Conservation (phyloP, 2,113 vertebrate genomes). For the Ancistrus triradiatus region DNA sequence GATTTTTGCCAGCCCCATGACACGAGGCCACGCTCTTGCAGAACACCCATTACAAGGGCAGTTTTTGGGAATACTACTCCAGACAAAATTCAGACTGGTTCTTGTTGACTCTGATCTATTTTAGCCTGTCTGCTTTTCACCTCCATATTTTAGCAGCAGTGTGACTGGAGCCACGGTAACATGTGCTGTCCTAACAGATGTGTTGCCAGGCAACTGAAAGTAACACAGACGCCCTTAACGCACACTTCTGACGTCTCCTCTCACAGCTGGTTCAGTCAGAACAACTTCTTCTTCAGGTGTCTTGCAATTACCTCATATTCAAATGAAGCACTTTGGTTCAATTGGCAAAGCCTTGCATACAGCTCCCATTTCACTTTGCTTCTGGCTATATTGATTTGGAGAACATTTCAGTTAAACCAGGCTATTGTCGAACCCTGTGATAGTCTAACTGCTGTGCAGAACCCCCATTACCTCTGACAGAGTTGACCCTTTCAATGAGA, state of each 20-base stretch:
- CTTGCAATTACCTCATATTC: no score
- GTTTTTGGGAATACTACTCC: conserved; percentile 24
- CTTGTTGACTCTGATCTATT: conserved; percentile 8
- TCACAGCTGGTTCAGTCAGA: conserved; percentile 37
- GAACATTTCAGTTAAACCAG: no score
- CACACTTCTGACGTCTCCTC: conserved; percentile 26
- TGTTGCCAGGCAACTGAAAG: conserved; percentile 53
- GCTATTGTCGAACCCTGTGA: no score
- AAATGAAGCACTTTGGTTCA: no score
- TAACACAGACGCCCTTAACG: conserved; percentile 35
- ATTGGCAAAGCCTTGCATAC: no score
- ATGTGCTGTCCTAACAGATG: conserved; percentile 35
- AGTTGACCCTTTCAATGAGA: no score
- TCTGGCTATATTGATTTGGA: no score
- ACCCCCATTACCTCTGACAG: no score
- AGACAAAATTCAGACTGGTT: not conserved
- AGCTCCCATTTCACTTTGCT: no score
- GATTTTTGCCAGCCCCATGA: conserved; percentile 63
- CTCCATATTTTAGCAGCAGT: conserved; percentile 25
- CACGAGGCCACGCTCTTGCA: conserved; percentile 58
- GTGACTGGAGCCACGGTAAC: conserved; percentile 20
- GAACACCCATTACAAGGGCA: conserved; percentile 39
- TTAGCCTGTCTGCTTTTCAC: conserved; percentile 4
- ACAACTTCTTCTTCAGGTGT: not conserved
- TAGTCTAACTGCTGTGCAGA: no score